Evolutionary conservation across 2,113 vertebrate genomes (phyloP).

Genomic region (Psilopsiagon aymara): DNA sequence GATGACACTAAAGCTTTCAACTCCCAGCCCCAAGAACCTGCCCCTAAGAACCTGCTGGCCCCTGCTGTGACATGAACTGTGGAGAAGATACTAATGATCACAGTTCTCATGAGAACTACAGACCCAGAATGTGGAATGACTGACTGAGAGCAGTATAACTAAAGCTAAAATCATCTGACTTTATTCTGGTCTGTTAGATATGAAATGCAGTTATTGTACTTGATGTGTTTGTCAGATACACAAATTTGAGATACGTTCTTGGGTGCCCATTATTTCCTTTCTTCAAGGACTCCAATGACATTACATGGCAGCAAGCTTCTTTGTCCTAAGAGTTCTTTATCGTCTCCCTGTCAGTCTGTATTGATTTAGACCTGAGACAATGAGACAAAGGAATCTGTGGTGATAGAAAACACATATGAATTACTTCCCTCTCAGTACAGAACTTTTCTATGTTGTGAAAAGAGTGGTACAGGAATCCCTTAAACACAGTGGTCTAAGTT

Average conservation of each 20-base stretch:
- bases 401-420: background rate
- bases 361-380: background rate
- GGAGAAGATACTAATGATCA: background rate
- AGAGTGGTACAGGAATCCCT: background rate
- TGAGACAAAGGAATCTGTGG: background rate
- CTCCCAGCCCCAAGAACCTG: background rate
- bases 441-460: background rate
- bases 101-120: background rate
- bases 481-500: background rate
- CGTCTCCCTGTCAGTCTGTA: background rate
- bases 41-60: fast-evolving
- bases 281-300: background rate
- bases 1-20: too few relatives aligned
- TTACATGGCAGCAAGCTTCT: background rate
- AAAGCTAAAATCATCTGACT: background rate
- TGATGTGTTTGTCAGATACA: fast-evolving
- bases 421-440: background rate
- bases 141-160: background rate
- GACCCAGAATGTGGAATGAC: background rate
- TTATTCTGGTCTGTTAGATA: background rate
- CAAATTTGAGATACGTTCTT: background rate
- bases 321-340: background rate
- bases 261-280: background rate
- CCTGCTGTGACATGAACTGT: fast-evolving
- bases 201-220: background rate